Evolutionary conservation across 2,888 invertebrate genomes (phyloP), one percentile per base, ranked within the genome.

Genomic region (Perdita meconis): DNA sequence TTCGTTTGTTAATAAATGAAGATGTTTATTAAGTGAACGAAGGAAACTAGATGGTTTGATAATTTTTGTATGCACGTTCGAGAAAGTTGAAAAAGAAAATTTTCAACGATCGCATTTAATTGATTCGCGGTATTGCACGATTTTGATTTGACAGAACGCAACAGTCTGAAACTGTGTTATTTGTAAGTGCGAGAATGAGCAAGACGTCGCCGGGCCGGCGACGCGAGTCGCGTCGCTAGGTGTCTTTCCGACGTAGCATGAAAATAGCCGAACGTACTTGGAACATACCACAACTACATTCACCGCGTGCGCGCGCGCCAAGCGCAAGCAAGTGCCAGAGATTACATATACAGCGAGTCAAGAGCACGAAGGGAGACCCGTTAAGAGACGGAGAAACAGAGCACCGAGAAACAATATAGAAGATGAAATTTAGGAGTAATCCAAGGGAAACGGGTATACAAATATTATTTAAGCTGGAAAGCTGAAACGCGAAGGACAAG

Each of bases 231-330:
- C 72, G 78, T 70, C 74, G 78, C 66, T 83, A 82, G 72, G 78
- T 83, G 73, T 87, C 87, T 86, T 82, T 78, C 84, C 85, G 80
- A 79, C 81, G 82, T 87, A 83, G 87, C 85, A 84, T 88, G 85
- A 89, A 88, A 88, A 88, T 89, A 85, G 88, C 85, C 84, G 72
- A 81, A 83, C 85, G 84, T 88, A 88, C 89, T 88, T 83, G 89
- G 89, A 89, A 88, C 85, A 84, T 85, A 85, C 86, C 82, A 80
- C 84, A 83, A 81, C 86, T 68, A 64, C 77, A 73, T 77, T 78
- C 83, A 67, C 67, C 67, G 57, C 50, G 50, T 63, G 40, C 67
- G 61, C 57, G 57, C 65, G 51, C 59, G 50, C 66, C 50, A 38
- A 68, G 44, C 40, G 69, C 30, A 53, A 61, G 72, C 40, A 80